Base-by-base conservation (phyloP, 2,797 vertebrate genomes). In the Leptoclinus maculatus region DNA sequence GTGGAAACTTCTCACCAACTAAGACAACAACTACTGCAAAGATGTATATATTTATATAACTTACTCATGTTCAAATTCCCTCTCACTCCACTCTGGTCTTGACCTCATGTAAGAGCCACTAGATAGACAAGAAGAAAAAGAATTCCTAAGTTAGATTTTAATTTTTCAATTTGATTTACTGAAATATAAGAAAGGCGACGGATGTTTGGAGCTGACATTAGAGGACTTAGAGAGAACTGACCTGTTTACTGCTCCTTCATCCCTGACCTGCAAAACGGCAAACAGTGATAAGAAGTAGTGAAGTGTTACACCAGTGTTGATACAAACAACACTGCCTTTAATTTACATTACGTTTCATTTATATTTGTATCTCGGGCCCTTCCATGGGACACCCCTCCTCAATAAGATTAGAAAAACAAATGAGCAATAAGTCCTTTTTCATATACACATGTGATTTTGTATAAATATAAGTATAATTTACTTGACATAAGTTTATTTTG, bases 61-160 rank as follows among this genome's bases (percentile, higher is more conserved):
- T 91, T 76, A 94, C 93, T 81, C 78, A 0, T 88, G 80, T 49
- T 85, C 76, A 75, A 53, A 74, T 54, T 92, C 83, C 51, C 83
- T 85, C 43, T 85, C 88, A 29, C 36, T 53, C 86, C 81, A 83
- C 1, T 85, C 80, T 53, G 85, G 82, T 78, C 76, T 87, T 16
- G 90, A 79, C 66, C 89, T 89, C 65, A 78, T 36, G 79, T 91
- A 91, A 13, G 84, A 0, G 17, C 76, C 71, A n/a, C 90, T 93
- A 58, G 11, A 83, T 0, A 34, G 13, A 70, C 4, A 27, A 51
- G 12, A 32, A 49, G 10, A 17, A 39, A 41, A 32, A 13, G 0
- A 2, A 38, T 41, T 27, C 32, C 6, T 27, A 2, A 66, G 1
- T 53, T 25, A 25, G 19, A 53, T 14, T 43, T 23, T 21, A 19